A percentile compares a stretch with the other conserved stretches of the same genome.
These are phyloP conservation scores for Lepus europaeus DNA, from an alignment of 2,113 vertebrate species.

Conservation along the genomic window DNA sequence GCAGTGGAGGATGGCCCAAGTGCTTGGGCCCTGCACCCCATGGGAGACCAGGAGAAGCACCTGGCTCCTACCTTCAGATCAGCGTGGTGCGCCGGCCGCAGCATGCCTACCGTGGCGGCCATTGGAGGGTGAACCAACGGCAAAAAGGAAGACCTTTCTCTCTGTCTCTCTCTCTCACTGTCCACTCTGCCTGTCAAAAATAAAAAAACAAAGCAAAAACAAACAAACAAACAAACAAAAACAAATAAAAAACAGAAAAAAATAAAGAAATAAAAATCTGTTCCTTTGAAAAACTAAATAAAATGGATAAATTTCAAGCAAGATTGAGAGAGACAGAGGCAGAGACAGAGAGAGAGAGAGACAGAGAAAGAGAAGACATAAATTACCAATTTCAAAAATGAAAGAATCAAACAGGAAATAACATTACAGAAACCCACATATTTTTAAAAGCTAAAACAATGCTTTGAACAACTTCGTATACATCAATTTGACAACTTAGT, in stretches of 20 bases:
- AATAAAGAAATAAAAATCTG: background rate
- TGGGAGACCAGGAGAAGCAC: too few relatives aligned
- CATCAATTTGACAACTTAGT: background rate
- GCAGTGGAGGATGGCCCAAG: too few relatives aligned
- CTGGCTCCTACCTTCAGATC: too few relatives aligned
- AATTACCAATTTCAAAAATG: background rate
- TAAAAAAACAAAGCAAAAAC: too few relatives aligned
- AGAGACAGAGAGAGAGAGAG: too few relatives aligned
- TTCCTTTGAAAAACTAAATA: background rate
- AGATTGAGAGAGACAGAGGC: background rate
- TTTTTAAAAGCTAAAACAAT: background rate
- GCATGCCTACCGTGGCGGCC: too few relatives aligned
- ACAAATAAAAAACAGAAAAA: background rate
- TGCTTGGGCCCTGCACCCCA: too few relatives aligned
- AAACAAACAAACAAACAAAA: background rate
- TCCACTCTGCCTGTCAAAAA: too few relatives aligned
- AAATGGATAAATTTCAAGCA: background rate
- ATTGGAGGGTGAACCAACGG: too few relatives aligned
- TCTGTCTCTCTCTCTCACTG: too few relatives aligned
- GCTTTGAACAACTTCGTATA: background rate
- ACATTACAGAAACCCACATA: background rate
- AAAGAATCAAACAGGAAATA: background rate
- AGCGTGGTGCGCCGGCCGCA: too few relatives aligned
- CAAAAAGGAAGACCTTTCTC: too few relatives aligned
- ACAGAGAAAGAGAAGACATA: background rate